Conservation (phyloP, 1,140 invertebrate species). For the Globodera rostochiensis region DNA sequence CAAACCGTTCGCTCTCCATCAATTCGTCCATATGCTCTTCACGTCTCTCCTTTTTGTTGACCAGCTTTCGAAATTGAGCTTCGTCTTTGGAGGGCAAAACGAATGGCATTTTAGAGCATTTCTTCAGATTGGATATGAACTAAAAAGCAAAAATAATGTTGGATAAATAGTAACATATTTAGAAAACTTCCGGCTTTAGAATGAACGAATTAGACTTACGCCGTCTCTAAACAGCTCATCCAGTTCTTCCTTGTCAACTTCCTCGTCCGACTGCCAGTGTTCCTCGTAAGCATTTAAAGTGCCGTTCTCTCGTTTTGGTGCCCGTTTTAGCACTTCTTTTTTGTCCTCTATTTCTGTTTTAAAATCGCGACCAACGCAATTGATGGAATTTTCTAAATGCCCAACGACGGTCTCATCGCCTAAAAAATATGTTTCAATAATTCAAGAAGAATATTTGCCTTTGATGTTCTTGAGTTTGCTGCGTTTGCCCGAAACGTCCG, state of each 20-base stretch:
- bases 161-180: constrained; percentile 14
- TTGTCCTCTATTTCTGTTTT: constrained; percentile 8
- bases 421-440: neutral
- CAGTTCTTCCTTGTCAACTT: constrained; percentile 28
- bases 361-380: neutral
- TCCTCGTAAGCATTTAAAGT: constrained; percentile 32
- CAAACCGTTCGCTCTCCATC: neutral
- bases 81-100: constrained; percentile 39
- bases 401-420: constrained; percentile 28
- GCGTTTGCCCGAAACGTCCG: neutral
- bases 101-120: constrained; percentile 34
- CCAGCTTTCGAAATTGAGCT: neutral
- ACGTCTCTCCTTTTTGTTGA: constrained; percentile 6
- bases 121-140: constrained; percentile 40
- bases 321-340: constrained; percentile 2
- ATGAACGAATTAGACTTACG: neutral
- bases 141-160: constrained; percentile 26
- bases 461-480: constrained; percentile 19
- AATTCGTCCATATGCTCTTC: neutral
- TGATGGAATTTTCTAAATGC: constrained; percentile 13
- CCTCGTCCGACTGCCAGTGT: constrained; percentile 40
- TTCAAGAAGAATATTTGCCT: neutral
- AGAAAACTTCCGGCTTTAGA: constrained; percentile 15
- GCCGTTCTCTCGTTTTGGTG: neutral
- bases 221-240: constrained; percentile 22